Conservation (phyloP, 2,888 invertebrate genomes). For the Trissonchulus sp. region DNA sequence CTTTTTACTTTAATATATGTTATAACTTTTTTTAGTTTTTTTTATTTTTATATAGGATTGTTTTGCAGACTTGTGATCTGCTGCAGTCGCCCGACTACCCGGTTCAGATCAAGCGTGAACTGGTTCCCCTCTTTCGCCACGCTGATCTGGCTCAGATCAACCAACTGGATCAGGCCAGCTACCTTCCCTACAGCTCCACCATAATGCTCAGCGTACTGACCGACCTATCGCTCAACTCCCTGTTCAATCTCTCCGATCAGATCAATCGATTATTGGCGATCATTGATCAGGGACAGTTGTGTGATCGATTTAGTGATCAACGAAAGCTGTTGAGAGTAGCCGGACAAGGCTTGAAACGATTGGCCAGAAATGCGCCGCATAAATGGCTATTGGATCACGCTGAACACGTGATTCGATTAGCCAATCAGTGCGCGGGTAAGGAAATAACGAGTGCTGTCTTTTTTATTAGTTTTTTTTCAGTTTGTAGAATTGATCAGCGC, state of each 20-base stretch:
- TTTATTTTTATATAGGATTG: too few relatives aligned
- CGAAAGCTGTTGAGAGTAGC: background rate
- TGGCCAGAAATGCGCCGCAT: background rate
- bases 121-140: conserved; percentile 82
- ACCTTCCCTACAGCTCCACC: background rate
- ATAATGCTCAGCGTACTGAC: background rate
- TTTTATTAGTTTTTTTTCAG: too few relatives aligned
- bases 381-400: too few relatives aligned
- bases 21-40: too few relatives aligned
- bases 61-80: conserved; percentile 58
- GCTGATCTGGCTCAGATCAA: background rate
- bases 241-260: background rate
- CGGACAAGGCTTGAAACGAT: background rate
- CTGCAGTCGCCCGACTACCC: conserved; percentile 86
- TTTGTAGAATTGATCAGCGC: too few relatives aligned
- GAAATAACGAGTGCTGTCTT: too few relatives aligned
- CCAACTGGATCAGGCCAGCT: background rate
- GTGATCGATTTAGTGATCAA: too few relatives aligned
- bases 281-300: background rate
- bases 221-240: background rate
- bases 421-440: too few relatives aligned
- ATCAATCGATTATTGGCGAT: background rate
- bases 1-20: too few relatives aligned
- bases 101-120: conserved; percentile 77
- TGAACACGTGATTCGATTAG: too few relatives aligned